Evolutionary conservation across 37 sponge, comb jelly and placozoan genomes (phyloP).

Genomic region (Cladorhizidae sp.): DNA sequence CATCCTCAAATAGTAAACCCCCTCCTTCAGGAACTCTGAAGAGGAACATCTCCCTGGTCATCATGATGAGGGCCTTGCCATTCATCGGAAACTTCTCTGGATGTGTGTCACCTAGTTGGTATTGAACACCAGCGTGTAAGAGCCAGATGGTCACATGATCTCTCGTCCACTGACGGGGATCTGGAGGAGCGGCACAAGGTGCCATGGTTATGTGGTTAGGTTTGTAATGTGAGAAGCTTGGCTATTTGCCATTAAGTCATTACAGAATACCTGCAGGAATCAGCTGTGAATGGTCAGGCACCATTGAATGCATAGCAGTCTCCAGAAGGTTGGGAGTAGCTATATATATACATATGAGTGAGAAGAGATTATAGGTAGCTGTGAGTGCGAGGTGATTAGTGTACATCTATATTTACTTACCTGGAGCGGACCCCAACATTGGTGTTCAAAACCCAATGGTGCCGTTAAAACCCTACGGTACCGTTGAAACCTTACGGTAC

Average conservation of each 20-base stretch:
- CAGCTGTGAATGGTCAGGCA: not conserved
- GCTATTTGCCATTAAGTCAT: too few species aligned
- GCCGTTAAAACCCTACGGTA: too few species aligned
- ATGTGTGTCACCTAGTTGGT: slow-evolving; percentile 23
- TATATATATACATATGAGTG: too few species aligned
- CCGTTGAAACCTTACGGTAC: too few species aligned
- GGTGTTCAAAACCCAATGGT: too few species aligned
- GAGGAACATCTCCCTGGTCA: slow-evolving; percentile 78
- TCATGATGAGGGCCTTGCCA: slow-evolving; percentile 59
- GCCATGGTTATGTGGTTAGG: not conserved
- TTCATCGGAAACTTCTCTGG: slow-evolving; percentile 69
- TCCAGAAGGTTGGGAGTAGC: too few species aligned
- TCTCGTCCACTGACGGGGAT: slow-evolving; percentile 46
- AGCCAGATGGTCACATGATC: slow-evolving; percentile 56
- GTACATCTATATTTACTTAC: too few species aligned
- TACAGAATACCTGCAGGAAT: not conserved
- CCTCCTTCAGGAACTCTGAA: slow-evolving; percentile 65
- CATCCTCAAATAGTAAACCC: slow-evolving; percentile 66
- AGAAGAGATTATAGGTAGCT: too few species aligned
- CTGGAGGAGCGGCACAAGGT: slow-evolving; percentile 9
- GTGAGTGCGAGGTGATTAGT: too few species aligned
- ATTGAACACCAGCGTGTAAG: slow-evolving; percentile 17
- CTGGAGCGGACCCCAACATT: too few species aligned
- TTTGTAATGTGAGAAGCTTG: not conserved
- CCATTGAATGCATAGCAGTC: too few species aligned